These are phyloP conservation scores for Microcebus lehilahytsara DNA, from an alignment of 2,113 vertebrate species.

Conservation along the genomic window DNA sequence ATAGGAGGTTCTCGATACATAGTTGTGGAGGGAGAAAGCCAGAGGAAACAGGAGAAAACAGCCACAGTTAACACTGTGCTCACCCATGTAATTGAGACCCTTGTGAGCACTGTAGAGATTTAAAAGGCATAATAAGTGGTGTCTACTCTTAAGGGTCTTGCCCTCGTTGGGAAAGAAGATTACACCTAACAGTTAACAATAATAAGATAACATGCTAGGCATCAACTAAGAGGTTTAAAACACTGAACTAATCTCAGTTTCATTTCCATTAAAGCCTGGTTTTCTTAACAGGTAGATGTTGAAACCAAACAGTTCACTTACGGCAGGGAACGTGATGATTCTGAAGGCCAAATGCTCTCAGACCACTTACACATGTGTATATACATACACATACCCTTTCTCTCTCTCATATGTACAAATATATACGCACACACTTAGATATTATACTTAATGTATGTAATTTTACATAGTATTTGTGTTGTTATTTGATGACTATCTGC, in stretches of 20 bases:
- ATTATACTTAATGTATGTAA: neutral
- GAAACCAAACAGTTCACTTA: neutral
- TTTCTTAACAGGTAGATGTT: neutral
- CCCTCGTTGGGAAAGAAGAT: neutral
- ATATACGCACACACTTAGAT: neutral
- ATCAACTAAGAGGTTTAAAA: slow-evolving; percentile 21
- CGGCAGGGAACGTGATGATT: neutral
- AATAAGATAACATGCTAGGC: neutral
- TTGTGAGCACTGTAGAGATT: neutral
- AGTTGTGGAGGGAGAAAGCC: too few relatives aligned
- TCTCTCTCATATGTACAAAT: too few relatives aligned
- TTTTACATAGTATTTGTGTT: neutral
- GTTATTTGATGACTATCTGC: neutral
- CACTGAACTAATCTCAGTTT: neutral
- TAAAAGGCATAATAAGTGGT: neutral
- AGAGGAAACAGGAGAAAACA: neutral
- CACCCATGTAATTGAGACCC: neutral
- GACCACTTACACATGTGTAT: neutral
- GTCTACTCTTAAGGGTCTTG: neutral
- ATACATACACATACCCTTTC: neutral
- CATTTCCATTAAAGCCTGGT: slow-evolving; percentile 5
- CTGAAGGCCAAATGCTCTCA: neutral
- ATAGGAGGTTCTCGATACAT: neutral
- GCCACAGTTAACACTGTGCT: neutral
- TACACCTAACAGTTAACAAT: neutral